Evolutionary conservation across 2,888 invertebrate genomes (phyloP).

Genomic region (Orthosia cruda): DNA sequence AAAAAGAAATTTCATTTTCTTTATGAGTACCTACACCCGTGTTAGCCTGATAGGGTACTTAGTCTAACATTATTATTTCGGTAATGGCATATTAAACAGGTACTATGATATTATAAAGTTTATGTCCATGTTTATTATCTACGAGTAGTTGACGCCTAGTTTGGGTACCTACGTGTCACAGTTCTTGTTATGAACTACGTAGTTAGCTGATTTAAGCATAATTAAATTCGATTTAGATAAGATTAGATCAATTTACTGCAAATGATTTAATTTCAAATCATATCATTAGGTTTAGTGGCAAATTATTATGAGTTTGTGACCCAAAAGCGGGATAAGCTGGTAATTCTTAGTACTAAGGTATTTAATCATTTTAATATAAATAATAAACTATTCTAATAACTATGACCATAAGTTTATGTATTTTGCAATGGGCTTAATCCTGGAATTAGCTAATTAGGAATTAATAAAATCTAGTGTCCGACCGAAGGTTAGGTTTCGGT

Average conservation of each 20-base stretch:
- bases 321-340: conserved; percentile 6
- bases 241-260: conserved; percentile 60
- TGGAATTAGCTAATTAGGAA: no score
- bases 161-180: conserved; percentile 39
- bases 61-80: background rate
- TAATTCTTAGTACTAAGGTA: background rate
- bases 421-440: conserved; percentile 1
- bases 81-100: conserved; percentile 12
- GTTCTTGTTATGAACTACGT: conserved; percentile 47
- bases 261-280: conserved; percentile 63
- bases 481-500: no score
- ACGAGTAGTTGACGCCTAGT: conserved; percentile 23
- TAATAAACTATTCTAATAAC: background rate
- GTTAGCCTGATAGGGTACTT: no score
- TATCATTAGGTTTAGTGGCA: conserved; percentile 51
- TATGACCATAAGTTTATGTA: background rate
- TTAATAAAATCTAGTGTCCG: background rate
- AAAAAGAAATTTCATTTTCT: no score
- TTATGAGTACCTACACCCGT: no score
- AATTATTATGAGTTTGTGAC: conserved; percentile 48
- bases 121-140: background rate
- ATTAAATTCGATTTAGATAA: conserved; percentile 63
- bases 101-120: background rate
- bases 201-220: conserved; percentile 55
- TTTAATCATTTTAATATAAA: conserved; percentile 10